Evolutionary conservation across 2,797 vertebrate genomes (phyloP).

Genomic region (Tokudaia muenninki): DNA sequence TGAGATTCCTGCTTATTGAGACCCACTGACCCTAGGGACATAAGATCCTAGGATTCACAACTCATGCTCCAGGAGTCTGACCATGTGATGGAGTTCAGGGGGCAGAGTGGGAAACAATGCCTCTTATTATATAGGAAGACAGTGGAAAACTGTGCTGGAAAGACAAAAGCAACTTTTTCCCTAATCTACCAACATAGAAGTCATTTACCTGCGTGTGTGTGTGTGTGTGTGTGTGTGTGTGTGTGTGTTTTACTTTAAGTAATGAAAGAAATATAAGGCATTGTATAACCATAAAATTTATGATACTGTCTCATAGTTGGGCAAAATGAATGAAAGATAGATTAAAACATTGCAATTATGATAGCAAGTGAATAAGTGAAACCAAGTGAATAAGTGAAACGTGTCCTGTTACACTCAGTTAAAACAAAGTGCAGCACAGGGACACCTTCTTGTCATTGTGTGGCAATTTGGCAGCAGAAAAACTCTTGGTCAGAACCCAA

Average conservation of each 20-base stretch:
- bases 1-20: neutral
- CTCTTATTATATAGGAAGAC: neutral
- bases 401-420: neutral
- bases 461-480: conserved; percentile 15
- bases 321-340: conserved; percentile 27
- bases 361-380: conserved; percentile 24
- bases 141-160: neutral
- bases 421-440: neutral
- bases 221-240: too few relatives aligned
- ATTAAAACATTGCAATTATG: neutral
- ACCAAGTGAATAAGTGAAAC: conserved; percentile 52
- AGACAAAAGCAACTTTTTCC: conserved; percentile 5
- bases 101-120: neutral
- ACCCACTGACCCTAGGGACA: neutral
- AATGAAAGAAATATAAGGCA: neutral
- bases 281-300: conserved; percentile 40
- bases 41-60: neutral
- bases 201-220: neutral
- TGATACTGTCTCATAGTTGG: conserved; percentile 11
- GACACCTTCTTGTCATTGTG: neutral
- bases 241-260: neutral
- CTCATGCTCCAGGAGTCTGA: neutral
- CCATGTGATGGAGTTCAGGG: rapidly evolving
- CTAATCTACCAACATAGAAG: neutral
- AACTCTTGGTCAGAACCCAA: conserved; percentile 45